Evolutionary conservation across 2,888 invertebrate genomes (phyloP).

Genomic region (Leptinotarsa juncta): DNA sequence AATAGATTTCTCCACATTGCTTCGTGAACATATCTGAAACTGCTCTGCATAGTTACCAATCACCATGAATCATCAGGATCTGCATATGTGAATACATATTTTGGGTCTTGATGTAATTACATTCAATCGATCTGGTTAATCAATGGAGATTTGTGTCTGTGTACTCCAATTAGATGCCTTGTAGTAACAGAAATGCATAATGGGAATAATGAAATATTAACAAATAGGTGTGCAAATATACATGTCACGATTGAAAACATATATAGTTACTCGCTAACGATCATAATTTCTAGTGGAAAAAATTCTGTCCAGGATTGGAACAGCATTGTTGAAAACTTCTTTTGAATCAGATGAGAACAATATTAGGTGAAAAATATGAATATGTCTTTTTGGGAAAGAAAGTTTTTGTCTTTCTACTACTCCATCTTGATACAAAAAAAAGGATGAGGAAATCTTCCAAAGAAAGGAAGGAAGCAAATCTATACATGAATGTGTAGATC

Average conservation of each 20-base stretch:
- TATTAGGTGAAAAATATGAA: no score
- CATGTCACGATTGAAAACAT: neutral
- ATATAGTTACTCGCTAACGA: neutral
- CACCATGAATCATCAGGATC: constrained; percentile 28
- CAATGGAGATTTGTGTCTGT: constrained; percentile 38
- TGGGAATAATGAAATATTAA: neutral
- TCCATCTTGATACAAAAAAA: no score
- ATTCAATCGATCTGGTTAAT: constrained; percentile 29
- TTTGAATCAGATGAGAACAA: no score
- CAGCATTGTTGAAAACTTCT: no score
- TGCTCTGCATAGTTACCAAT: constrained; percentile 22
- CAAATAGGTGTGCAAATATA: neutral
- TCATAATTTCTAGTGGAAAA: no score
- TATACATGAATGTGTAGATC: no score
- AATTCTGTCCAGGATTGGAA: no score
- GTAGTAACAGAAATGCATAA: neutral
- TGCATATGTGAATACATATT: constrained; percentile 31
- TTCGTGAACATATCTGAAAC: no score
- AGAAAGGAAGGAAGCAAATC: no score
- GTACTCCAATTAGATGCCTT: constrained; percentile 31
- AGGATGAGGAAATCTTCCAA: no score
- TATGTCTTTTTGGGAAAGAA: no score
- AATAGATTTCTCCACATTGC: neutral
- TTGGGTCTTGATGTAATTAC: constrained; percentile 30
- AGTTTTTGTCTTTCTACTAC: no score